phyloP scores from a whole-genome alignment of 1,140 invertebrate genomes.

The Drosophila rufa region DNA sequence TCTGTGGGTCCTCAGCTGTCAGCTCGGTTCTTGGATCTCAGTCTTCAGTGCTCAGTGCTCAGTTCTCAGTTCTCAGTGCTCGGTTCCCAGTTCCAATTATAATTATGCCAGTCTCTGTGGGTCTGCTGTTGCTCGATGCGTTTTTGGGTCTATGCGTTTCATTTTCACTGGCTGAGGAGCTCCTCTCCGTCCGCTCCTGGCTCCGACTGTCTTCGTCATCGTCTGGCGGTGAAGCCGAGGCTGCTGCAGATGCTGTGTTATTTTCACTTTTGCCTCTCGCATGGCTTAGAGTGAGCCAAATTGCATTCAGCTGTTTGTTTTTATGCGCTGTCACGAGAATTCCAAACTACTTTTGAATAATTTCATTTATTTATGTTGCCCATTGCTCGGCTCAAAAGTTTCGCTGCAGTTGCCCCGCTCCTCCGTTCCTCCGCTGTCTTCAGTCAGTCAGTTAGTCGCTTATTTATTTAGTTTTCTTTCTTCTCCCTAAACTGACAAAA shows the following conservation, averaged over 20 bases:
- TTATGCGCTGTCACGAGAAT: constrained; percentile 77
- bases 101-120: constrained; percentile 66
- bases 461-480: constrained; percentile 76
- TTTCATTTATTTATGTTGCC: constrained; percentile 79
- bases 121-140: constrained; percentile 37
- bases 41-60: not conserved
- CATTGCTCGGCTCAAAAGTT: constrained; percentile 60
- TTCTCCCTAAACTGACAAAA: constrained; percentile 53
- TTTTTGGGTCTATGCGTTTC: constrained; percentile 66
- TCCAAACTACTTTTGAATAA: constrained; percentile 78
- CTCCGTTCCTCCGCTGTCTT: constrained; percentile 25
- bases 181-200: constrained; percentile 6
- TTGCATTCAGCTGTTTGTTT: constrained; percentile 80
- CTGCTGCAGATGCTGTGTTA: constrained; percentile 35
- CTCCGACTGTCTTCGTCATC: constrained; percentile 40
- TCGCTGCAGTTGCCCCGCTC: constrained; percentile 32
- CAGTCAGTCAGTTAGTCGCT: constrained; percentile 69
- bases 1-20: constrained; percentile 10
- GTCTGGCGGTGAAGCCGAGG: constrained; percentile 17
- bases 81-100: constrained; percentile 59
- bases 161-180: constrained; percentile 59
- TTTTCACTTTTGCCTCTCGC: constrained; percentile 66
- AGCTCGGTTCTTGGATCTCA: constrained; percentile 22
- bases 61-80: not conserved
- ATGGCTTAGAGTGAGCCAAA: constrained; percentile 66